Base-by-base conservation (phyloP, 2,797 vertebrate species). In the Phoebastria nigripes region DNA sequence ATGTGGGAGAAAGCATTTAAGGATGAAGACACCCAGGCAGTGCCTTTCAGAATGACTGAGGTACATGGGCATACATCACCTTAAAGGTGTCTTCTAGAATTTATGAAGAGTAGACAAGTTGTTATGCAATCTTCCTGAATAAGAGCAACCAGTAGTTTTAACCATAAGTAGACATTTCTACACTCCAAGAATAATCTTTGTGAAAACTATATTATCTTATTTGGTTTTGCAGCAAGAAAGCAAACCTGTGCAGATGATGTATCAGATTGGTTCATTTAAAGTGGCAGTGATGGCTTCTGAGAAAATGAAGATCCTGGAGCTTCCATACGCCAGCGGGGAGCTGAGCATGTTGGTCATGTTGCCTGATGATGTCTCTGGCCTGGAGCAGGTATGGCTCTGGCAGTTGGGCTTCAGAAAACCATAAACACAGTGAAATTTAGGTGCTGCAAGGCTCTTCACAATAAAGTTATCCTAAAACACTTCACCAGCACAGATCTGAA, bases 1-100 rank as follows among this genome's bases (percentile, higher is more conserved):
- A 79, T 97, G 63, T 99, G 99, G 99, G 91, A 97, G 52, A 95
- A 98, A 63, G 97, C 94, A 26, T 99, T 99, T 91, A 87, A 98
- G 74, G 94, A 87, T 21, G 96, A 97, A 84, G 65, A 91, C 51
- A 99, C 98, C 35, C 97, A 98, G 93, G 96, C 98, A 90, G 97
- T 98, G 98, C 94, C 98, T 37, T 99, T 99, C 83, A 98, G 97
- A 97, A 71, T 99, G 35, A 98, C 95, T 87, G 62, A 98, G 98
- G 99, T 99, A 91, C 59, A 44, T 52, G 56, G 17, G 31, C 15
- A 52, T 33, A 31, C 1, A 39, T 56, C 10, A 42, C 44, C 35
- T 74, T 77, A 54, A 47, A 77, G 11, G 10, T 69, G 20, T 61
- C 39, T 44, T 44, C 69, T 69, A 69, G 29, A 61, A 67, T 81